These are phyloP conservation scores for Chloroceryle inda DNA, from an alignment of 2,797 vertebrate genomes.

Conservation along the genomic window DNA sequence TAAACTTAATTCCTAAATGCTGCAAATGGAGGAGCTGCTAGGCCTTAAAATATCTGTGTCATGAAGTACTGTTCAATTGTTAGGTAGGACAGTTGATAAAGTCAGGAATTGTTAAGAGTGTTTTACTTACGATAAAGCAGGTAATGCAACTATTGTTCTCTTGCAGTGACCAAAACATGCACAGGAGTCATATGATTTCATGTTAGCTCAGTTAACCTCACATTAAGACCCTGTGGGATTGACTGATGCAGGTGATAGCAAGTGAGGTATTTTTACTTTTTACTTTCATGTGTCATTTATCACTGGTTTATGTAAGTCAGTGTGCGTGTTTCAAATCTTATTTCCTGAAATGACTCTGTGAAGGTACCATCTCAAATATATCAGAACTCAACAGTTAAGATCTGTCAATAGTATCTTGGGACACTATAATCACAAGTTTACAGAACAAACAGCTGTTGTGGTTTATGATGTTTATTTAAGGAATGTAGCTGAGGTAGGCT, in stretches of 20 bases:
- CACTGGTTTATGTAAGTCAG: not conserved
- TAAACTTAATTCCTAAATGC: not conserved
- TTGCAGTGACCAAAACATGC: not conserved
- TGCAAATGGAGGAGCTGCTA: not conserved
- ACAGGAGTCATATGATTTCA: not conserved
- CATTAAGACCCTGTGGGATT: not conserved
- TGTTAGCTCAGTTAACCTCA: not conserved
- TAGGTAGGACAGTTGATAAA: not conserved
- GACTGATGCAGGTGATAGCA: not conserved
- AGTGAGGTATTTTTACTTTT: not conserved
- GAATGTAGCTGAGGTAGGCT: not conserved
- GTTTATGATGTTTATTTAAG: not conserved
- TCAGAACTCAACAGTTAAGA: not conserved
- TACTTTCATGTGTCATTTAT: not conserved
- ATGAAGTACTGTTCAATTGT: not conserved
- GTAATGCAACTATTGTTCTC: not conserved
- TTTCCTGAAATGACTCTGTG: not conserved
- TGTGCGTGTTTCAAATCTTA: not conserved
- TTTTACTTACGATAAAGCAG: not conserved
- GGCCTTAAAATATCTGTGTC: not conserved
- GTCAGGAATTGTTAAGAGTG: not conserved
- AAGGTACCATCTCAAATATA: not conserved
- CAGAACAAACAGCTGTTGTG: not conserved
- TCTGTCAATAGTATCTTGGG: not conserved
- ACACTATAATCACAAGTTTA: not conserved